phyloP scores from a whole-genome alignment of 2,113 vertebrate genomes.

The Dicrurus megarhynchus region DNA sequence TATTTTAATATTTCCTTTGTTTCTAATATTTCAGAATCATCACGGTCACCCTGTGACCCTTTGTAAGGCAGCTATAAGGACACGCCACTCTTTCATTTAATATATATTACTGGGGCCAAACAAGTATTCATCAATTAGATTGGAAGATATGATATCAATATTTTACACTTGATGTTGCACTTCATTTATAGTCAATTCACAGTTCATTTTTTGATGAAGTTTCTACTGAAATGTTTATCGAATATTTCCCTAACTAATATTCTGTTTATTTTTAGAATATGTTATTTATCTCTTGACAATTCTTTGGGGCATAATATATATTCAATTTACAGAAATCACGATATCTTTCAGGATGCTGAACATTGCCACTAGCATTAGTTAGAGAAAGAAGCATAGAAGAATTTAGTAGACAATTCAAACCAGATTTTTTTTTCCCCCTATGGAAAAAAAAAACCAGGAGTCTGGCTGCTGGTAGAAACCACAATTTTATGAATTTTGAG shows the following conservation, averaged over 20 bases:
- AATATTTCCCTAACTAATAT: background rate
- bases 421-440: fast-evolving
- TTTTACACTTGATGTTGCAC: background rate
- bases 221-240: background rate
- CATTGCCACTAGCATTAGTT: background rate
- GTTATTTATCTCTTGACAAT: background rate
- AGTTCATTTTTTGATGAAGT: background rate
- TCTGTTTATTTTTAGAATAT: background rate
- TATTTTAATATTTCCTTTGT: background rate
- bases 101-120: background rate
- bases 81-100: background rate
- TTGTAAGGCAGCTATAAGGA: background rate
- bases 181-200: background rate
- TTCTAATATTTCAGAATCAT: background rate
- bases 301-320: background rate
- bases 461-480: background rate
- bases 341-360: background rate
- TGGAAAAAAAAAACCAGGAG: fast-evolving
- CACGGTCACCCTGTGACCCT: background rate
- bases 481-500: background rate
- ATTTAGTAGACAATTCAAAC: background rate
- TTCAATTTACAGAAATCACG: background rate
- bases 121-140: background rate
- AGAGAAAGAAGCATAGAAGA: background rate
- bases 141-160: background rate